A percentile compares a stretch with the other conserved stretches of the same genome.
Evolutionary conservation across 2,888 invertebrate genomes (phyloP).

Genomic region (Criorhina ranunculi): DNA sequence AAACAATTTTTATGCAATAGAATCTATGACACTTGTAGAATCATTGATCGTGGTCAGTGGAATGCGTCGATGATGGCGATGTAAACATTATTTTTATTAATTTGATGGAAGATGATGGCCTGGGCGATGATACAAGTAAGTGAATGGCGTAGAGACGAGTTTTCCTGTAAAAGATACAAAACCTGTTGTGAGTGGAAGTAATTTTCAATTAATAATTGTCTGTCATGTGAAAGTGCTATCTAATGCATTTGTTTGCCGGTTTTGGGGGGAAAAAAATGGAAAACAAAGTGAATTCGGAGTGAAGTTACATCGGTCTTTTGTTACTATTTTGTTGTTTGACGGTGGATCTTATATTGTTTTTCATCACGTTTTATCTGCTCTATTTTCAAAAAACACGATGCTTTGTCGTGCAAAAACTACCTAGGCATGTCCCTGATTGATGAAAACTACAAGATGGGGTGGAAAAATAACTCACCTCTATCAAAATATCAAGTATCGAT

Average conservation of each 20-base stretch:
- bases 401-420: no score
- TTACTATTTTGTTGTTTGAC: no score
- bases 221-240: constrained; percentile 31
- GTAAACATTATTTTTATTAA: constrained; percentile 1
- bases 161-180: constrained; percentile 6
- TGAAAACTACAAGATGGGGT: no score
- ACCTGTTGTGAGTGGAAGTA: constrained; percentile 12
- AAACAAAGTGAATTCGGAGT: no score
- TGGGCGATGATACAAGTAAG: constrained; percentile 2
- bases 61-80: neutral
- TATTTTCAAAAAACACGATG: no score
- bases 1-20: constrained; percentile 1
- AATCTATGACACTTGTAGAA: neutral
- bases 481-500: no score
- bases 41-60: constrained; percentile 13
- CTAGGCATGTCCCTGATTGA: no score
- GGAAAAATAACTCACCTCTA: no score
- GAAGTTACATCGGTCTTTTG: no score
- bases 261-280: no score
- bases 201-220: neutral
- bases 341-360: no score
- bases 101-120: neutral
- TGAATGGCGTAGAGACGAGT: constrained; percentile 17
- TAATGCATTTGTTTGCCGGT: neutral
- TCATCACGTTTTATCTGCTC: no score